Percentiles rank a stretch among this genome's conserved stretches.
phyloP scores from a whole-genome alignment of 2,113 vertebrate species.

The Hippocampus mohnikei region DNA sequence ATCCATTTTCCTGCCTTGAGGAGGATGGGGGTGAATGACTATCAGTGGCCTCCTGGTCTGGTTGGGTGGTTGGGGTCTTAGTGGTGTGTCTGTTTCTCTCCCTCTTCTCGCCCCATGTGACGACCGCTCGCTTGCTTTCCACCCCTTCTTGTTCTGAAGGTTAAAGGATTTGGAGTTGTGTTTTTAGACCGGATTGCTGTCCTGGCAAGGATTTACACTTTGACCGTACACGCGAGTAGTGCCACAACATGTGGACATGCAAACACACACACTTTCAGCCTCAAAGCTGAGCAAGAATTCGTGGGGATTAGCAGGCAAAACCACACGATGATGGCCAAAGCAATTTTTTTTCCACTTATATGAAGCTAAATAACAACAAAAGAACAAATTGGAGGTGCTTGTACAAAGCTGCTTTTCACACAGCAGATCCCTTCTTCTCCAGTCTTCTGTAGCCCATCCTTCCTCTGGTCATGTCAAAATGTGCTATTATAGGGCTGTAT shows the following conservation, averaged over 20 bases:
- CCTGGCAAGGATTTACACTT: conserved; percentile 67
- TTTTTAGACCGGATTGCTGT: conserved; percentile 73
- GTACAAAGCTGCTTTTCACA: conserved; percentile 47
- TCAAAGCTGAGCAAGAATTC: conserved; percentile 62
- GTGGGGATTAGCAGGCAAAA: conserved; percentile 67
- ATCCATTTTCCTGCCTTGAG: conserved; percentile 78
- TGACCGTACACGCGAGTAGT: conserved; percentile 58
- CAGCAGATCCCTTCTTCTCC: not conserved
- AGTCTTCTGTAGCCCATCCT: too few relatives aligned
- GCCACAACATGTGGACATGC: conserved; percentile 43
- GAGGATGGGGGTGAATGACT: conserved; percentile 57
- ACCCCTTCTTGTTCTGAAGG: conserved; percentile 75
- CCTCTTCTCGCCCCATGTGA: conserved; percentile 55
- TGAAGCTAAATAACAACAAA: conserved; percentile 67
- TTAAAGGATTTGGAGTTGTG: conserved; percentile 72
- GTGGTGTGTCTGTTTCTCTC: conserved; percentile 57
- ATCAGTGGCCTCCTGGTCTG: conserved; percentile 68
- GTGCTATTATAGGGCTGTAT: too few relatives aligned
- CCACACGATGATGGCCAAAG: conserved; percentile 64
- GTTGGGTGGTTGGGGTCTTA: conserved; percentile 45
- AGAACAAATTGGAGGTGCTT: conserved; percentile 70
- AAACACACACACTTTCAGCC: conserved; percentile 29
- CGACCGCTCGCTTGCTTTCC: conserved; percentile 62
- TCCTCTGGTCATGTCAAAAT: too few relatives aligned
- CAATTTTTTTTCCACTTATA: conserved; percentile 51